phyloP scores from a whole-genome alignment of 2,888 invertebrate genomes.

The Pyrgus malvae region DNA sequence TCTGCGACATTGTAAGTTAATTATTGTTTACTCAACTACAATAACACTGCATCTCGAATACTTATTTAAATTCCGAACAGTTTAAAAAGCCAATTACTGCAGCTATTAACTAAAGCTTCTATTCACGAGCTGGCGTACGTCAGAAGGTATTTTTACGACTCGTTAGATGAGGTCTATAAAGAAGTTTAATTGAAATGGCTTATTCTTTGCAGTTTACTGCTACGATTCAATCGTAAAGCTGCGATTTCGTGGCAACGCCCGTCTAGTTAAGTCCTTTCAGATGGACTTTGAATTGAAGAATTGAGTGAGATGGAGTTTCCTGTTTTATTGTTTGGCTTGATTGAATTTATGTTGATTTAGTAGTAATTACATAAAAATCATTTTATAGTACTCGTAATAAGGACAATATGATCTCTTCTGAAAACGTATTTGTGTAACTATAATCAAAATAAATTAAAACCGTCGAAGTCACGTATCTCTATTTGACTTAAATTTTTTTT shows the following conservation, averaged over 20 bases:
- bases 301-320: too few species aligned
- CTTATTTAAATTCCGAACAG: conserved; percentile 1
- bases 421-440: too few species aligned
- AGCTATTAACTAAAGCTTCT: conserved; percentile 8
- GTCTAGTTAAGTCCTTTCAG: conserved; percentile 9
- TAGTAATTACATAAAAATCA: too few species aligned
- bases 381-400: too few species aligned
- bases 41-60: not conserved
- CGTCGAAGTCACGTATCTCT: too few species aligned
- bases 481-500: too few species aligned
- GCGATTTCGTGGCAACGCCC: conserved; percentile 28
- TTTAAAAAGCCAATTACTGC: conserved; percentile 7
- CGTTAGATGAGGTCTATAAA: conserved; percentile 49
- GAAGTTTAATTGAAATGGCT: conserved; percentile 61
- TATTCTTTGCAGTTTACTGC: conserved; percentile 38
- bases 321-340: too few species aligned
- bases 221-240: conserved; percentile 34
- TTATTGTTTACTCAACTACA: not conserved
- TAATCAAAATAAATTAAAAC: too few species aligned
- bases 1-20: too few species aligned
- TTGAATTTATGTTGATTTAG: too few species aligned
- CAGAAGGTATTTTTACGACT: conserved; percentile 41
- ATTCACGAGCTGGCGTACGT: conserved; percentile 13
- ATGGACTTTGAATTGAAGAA: conserved; percentile 6
- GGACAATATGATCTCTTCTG: too few species aligned